These are phyloP conservation scores for Bovichtus diacanthus DNA, from an alignment of 2,797 vertebrate species.

Conservation along the genomic window DNA sequence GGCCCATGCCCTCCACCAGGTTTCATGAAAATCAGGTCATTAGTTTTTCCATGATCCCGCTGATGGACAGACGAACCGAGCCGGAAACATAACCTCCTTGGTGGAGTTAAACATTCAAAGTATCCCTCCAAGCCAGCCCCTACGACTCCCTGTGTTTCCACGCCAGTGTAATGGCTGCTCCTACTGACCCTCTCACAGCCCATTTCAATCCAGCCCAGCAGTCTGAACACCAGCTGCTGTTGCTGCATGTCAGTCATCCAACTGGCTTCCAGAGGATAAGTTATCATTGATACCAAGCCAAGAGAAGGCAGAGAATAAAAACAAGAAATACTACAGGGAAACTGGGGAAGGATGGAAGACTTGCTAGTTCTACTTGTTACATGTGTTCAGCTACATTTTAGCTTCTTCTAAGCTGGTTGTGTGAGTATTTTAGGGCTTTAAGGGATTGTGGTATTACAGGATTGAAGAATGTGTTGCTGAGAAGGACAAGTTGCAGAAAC, in stretches of 20 bases:
- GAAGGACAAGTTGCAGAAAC: conserved; percentile 24
- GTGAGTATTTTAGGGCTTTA: conserved; percentile 28
- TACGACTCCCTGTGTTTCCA: background rate
- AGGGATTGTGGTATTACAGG: conserved; percentile 52
- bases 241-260: conserved; percentile 27
- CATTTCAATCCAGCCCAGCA: conserved; percentile 27
- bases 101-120: conserved; percentile 4
- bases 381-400: background rate
- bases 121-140: background rate
- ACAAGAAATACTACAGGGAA: background rate
- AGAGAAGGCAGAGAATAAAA: background rate
- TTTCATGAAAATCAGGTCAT: too few relatives aligned
- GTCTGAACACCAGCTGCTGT: conserved; percentile 56
- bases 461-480: conserved; percentile 54
- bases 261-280: conserved; percentile 50
- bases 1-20: too few relatives aligned
- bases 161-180: conserved; percentile 5
- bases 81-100: too few relatives aligned
- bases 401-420: conserved; percentile 39
- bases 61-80: too few relatives aligned
- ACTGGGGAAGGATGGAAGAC: background rate
- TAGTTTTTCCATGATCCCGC: too few relatives aligned
- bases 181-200: conserved; percentile 3
- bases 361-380: conserved; percentile 1
- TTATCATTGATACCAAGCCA: conserved; percentile 27